Percentiles rank a stretch among this genome's conserved stretches.
Conservation (phyloP, 2,888 invertebrate species). For the Xestia rhomboidea region DNA sequence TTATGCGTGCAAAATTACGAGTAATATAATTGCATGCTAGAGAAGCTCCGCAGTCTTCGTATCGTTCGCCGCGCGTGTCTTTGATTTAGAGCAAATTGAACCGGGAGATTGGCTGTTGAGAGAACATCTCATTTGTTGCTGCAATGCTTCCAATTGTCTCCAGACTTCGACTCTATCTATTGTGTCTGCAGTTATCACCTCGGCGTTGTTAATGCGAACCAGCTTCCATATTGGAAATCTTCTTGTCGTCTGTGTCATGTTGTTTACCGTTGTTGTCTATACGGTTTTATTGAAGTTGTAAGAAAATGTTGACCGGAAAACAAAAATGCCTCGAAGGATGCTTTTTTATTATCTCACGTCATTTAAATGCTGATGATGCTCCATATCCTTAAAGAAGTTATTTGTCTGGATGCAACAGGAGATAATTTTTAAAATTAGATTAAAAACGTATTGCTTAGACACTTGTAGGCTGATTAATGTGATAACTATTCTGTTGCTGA, state of each 20-base stretch:
- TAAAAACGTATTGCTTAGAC: background rate
- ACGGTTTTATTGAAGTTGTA: conserved; percentile 10
- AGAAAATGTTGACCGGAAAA: background rate
- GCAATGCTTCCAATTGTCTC: conserved; percentile 87
- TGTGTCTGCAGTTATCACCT: conserved; percentile 77
- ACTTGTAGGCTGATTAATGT: conserved; percentile 12
- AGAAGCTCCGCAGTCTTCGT: conserved; percentile 54
- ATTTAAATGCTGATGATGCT: background rate
- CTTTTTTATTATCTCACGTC: background rate
- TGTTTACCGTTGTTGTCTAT: conserved; percentile 42
- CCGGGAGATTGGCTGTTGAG: conserved; percentile 85
- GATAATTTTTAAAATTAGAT: background rate
- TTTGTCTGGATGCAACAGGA: background rate
- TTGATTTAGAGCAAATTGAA: conserved; percentile 89
- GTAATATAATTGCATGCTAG: conserved; percentile 74
- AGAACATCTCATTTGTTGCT: conserved; percentile 88
- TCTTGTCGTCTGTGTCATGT: conserved; percentile 69
- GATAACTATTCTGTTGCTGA: conserved; percentile 29
- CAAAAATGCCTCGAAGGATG: background rate
- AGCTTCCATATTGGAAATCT: conserved; percentile 64
- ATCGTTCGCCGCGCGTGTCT: conserved; percentile 69
- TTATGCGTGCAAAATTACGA: conserved; percentile 75
- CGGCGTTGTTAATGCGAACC: conserved; percentile 73
- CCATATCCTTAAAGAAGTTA: background rate
- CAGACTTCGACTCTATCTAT: conserved; percentile 77